Percentiles rank a stretch among this genome's conserved stretches.
Conservation (phyloP, 2,797 vertebrate genomes). For the Hemitrygon akajei region DNA sequence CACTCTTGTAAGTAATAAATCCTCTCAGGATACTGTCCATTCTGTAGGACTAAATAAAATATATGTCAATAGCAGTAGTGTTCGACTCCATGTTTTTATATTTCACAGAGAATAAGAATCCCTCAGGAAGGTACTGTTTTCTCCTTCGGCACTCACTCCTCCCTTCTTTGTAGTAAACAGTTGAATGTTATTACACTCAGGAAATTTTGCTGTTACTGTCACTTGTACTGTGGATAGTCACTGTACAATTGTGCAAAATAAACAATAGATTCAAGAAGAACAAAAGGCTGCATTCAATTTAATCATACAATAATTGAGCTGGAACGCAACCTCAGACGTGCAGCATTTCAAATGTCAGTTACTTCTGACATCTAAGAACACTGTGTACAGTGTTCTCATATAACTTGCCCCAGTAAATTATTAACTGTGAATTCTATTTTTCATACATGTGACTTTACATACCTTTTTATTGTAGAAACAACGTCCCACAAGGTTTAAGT, state of each 20-base stretch:
- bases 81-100: neutral
- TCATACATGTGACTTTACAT: neutral
- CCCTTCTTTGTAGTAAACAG: neutral
- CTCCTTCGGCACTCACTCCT: neutral
- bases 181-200: neutral
- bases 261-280: neutral
- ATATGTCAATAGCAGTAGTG: neutral
- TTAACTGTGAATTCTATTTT: neutral
- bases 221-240: neutral
- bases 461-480: neutral
- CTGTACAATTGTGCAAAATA: neutral
- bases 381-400: neutral
- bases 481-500: neutral
- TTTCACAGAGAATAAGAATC: neutral
- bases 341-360: neutral
- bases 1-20: neutral
- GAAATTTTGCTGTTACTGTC: neutral
- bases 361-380: neutral
- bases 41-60: neutral
- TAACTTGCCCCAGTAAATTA: neutral
- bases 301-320: neutral
- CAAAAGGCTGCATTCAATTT: neutral
- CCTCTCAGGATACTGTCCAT: neutral
- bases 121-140: neutral
- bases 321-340: neutral